These are phyloP conservation scores for Mola mola DNA, from an alignment of 2,113 vertebrate species.

Conservation along the genomic window DNA sequence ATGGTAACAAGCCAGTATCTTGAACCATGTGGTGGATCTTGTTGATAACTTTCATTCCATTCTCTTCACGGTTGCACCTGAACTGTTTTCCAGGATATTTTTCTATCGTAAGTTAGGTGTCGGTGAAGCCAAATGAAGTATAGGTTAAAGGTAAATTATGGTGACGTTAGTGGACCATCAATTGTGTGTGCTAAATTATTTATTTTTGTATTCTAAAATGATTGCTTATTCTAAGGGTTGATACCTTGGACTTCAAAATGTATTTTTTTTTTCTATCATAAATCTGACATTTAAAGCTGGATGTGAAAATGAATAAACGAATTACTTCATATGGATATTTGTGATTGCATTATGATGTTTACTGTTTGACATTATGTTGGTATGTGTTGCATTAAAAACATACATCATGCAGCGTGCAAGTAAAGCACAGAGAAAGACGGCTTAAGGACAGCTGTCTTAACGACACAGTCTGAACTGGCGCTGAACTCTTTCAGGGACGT, in stretches of 20 bases:
- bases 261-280: too few relatives aligned
- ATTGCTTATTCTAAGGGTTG: constrained; percentile 38
- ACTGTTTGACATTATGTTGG: too few relatives aligned
- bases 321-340: constrained; percentile 5
- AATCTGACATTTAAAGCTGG: not conserved
- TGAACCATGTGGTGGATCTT: not conserved
- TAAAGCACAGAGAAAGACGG: too few relatives aligned
- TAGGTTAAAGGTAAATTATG: not conserved
- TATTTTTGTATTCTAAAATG: constrained; percentile 64
- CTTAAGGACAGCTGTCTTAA: too few relatives aligned
- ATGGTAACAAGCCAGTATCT: not conserved
- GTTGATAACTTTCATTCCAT: not conserved
- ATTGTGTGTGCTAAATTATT: constrained; percentile 49
- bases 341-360: too few relatives aligned
- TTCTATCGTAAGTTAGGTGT: constrained; percentile 32
- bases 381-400: too few relatives aligned
- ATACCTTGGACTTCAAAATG: too few relatives aligned
- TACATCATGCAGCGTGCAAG: too few relatives aligned
- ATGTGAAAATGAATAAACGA: constrained; percentile 34
- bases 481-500: too few relatives aligned
- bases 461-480: too few relatives aligned
- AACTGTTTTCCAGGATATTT: constrained; percentile 3
- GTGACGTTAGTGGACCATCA: constrained; percentile 1
- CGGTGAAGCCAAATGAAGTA: constrained; percentile 1
- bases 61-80: not conserved